Percentiles rank a stretch among this genome's conserved stretches.
phyloP scores from a whole-genome alignment of 2,797 vertebrate genomes.

The Pyrocephalus nanus region DNA sequence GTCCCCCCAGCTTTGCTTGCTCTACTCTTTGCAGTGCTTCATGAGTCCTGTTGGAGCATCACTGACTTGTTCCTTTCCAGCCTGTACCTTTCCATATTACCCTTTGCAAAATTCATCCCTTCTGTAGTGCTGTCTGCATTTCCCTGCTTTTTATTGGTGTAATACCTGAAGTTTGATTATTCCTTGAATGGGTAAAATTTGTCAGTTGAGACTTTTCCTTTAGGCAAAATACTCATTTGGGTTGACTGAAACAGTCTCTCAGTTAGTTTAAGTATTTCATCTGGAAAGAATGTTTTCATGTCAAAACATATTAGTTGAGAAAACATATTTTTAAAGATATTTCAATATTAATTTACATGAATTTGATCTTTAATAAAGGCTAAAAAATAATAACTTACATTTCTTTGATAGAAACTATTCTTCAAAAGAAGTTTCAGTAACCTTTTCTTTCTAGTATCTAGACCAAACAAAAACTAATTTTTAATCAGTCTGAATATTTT shows the following conservation, averaged over 20 bases:
- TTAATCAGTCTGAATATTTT: neutral
- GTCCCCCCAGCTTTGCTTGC: neutral
- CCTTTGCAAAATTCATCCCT: neutral
- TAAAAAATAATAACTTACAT: neutral
- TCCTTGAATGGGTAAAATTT: neutral
- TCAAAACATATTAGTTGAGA: neutral
- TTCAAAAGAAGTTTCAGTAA: neutral
- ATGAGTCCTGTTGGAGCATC: neutral
- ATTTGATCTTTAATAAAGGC: neutral
- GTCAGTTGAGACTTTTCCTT: neutral
- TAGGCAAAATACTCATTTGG: neutral
- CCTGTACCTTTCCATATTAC: neutral
- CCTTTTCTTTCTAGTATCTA: neutral
- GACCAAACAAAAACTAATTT: neutral
- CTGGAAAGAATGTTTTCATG: neutral
- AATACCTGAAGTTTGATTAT: neutral
- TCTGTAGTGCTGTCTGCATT: neutral
- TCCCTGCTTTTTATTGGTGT: neutral
- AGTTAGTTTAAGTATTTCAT: neutral
- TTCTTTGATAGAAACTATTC: neutral
- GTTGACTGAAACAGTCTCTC: neutral
- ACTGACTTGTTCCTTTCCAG: neutral
- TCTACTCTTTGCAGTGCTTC: neutral
- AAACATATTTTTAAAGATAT: neutral
- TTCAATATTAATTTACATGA: neutral